These are phyloP conservation scores for Ovis canadensis DNA, from an alignment of 2,113 vertebrate genomes.

Conservation along the genomic window DNA sequence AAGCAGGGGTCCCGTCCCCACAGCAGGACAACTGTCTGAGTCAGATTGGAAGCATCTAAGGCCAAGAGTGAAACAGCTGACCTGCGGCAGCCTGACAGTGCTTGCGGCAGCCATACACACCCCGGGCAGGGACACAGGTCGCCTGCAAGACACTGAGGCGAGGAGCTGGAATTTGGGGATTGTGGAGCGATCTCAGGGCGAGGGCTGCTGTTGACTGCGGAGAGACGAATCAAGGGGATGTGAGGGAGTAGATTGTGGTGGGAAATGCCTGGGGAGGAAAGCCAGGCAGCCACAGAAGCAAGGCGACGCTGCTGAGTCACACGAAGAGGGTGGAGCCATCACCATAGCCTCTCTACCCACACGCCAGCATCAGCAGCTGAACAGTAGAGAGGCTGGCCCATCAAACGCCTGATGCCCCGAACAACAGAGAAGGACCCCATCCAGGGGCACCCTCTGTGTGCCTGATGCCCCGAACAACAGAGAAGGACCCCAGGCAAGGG, in stretches of 20 bases:
- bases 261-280: neutral
- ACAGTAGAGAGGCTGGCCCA: neutral
- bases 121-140: fast-evolving
- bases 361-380: neutral
- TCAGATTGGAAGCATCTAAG: neutral
- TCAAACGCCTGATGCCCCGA: fast-evolving
- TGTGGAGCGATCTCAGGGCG: neutral
- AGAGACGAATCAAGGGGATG: neutral
- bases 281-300: neutral
- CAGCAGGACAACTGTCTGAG: neutral
- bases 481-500: neutral
- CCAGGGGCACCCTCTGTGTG: no score
- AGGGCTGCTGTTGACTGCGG: neutral
- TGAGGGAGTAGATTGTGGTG: neutral
- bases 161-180: neutral
- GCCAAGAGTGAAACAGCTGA: neutral
- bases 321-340: neutral
- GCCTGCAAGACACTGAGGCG: neutral
- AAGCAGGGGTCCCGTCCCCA: neutral
- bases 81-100: neutral
- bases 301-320: neutral
- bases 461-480: fast-evolving
- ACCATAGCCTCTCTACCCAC: neutral
- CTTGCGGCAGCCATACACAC: neutral
- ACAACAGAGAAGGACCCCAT: no score